Percentiles rank a stretch among this genome's conserved stretches.
These are phyloP conservation scores for Isotomurus palustris DNA, from an alignment of 2,888 invertebrate species.

Conservation along the genomic window DNA sequence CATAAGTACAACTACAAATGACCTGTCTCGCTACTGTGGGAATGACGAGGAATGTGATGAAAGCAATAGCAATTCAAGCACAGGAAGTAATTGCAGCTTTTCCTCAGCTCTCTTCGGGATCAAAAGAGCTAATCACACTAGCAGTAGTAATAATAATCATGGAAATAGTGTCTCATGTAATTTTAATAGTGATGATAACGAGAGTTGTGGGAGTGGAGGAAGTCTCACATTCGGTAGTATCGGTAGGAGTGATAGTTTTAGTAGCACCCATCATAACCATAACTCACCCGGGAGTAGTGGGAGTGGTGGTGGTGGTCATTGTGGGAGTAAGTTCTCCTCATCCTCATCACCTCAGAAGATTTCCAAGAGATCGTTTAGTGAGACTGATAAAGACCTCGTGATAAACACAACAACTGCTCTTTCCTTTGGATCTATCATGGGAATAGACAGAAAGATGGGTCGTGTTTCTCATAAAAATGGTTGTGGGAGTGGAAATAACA, in stretches of 20 bases:
- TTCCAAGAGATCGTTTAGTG: slow-evolving; percentile 44
- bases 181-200: slow-evolving; percentile 18
- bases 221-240: slow-evolving; percentile 7
- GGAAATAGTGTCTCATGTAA: slow-evolving; percentile 4
- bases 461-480: background rate
- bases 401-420: slow-evolving; percentile 29
- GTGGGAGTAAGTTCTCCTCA: slow-evolving; percentile 4
- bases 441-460: slow-evolving; percentile 1
- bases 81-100: slow-evolving; percentile 30
- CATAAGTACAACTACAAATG: slow-evolving; percentile 36
- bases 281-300: slow-evolving; percentile 1
- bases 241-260: background rate
- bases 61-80: slow-evolving; percentile 25
- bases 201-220: slow-evolving; percentile 34
- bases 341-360: slow-evolving; percentile 45
- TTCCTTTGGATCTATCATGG: background rate
- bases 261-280: too few species aligned
- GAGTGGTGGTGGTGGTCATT: slow-evolving; percentile 1
- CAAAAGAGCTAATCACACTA: slow-evolving; percentile 15
- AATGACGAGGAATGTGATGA: slow-evolving; percentile 27
- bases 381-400: slow-evolving; percentile 43
- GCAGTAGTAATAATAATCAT: too few species aligned
- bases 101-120: slow-evolving; percentile 25
- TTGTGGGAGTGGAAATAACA: slow-evolving; percentile 5
- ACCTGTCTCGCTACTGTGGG: slow-evolving; percentile 8